Conservation (phyloP, 37 sponge, comb jelly and placozoan genomes). For the Cliona cf. orientalis region DNA sequence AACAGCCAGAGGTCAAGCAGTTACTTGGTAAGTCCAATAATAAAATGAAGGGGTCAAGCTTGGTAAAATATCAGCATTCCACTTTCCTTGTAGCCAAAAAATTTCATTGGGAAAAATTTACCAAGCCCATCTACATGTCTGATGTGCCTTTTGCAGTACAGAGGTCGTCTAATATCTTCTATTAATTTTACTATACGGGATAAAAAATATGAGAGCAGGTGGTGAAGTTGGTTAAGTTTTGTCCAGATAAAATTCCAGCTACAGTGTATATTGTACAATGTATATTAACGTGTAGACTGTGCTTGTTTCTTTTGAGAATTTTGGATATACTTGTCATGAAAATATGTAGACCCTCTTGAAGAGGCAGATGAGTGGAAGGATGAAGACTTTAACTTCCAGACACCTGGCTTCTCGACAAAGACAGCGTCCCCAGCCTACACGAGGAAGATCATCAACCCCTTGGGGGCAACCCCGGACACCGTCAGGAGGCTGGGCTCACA, state of each 20-base stretch:
- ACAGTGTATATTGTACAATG: no score
- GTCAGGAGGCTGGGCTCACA: background rate
- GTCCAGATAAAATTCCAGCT: no score
- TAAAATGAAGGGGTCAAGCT: no score
- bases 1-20: constrained; percentile 3
- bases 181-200: background rate
- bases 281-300: no score
- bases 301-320: no score
- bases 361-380: constrained; percentile 76
- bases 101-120: no score
- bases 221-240: no score
- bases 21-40: constrained; percentile 34
- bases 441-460: constrained; percentile 51
- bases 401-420: constrained; percentile 13
- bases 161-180: no score
- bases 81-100: background rate
- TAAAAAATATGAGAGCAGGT: background rate
- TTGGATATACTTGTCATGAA: no score
- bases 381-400: constrained; percentile 36
- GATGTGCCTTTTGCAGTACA: no score
- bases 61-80: background rate
- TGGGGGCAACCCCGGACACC: constrained; percentile 48
- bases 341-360: constrained; percentile 56
- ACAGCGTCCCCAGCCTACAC: constrained; percentile 35
- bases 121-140: no score